Percentiles rank a stretch among this genome's conserved stretches.
Evolutionary conservation across 2,113 vertebrate species (phyloP).

Genomic region (Probosciger aterrimus): DNA sequence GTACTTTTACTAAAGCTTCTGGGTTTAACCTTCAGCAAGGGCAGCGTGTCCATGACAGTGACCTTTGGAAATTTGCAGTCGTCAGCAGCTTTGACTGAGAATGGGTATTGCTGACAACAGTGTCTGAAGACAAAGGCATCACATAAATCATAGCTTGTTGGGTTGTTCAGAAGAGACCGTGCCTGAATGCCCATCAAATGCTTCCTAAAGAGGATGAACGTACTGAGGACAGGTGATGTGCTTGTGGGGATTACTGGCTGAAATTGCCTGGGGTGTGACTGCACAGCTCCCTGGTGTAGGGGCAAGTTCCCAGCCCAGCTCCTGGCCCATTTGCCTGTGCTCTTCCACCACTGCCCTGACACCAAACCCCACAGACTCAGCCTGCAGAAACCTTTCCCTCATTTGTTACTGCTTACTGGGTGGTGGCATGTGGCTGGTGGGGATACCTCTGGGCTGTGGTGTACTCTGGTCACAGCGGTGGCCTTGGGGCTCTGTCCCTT

Average conservation of each 20-base stretch:
- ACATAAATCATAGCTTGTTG: constrained; percentile 24
- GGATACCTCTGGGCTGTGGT: neutral
- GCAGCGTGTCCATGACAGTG: neutral
- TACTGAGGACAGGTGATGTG: neutral
- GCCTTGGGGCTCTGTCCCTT: neutral
- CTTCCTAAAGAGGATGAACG: neutral
- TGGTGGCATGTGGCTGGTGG: fast-evolving
- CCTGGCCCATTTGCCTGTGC: neutral
- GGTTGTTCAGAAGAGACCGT: neutral
- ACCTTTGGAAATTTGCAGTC: constrained; percentile 26
- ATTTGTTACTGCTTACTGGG: neutral
- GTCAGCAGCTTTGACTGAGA: neutral
- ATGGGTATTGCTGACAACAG: constrained; percentile 10
- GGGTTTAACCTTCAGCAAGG: neutral
- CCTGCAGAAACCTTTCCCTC: neutral
- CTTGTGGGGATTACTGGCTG: neutral
- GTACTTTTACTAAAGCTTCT: neutral
- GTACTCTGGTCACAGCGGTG: neutral
- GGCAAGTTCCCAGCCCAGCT: neutral
- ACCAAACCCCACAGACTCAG: neutral
- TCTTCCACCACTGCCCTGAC: neutral
- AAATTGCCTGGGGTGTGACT: neutral
- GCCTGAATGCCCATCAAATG: constrained; percentile 15
- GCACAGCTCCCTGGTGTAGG: neutral
- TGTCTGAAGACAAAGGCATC: constrained; percentile 27